Base-by-base conservation (phyloP, 2,888 invertebrate species). In the Molanna angustata region DNA sequence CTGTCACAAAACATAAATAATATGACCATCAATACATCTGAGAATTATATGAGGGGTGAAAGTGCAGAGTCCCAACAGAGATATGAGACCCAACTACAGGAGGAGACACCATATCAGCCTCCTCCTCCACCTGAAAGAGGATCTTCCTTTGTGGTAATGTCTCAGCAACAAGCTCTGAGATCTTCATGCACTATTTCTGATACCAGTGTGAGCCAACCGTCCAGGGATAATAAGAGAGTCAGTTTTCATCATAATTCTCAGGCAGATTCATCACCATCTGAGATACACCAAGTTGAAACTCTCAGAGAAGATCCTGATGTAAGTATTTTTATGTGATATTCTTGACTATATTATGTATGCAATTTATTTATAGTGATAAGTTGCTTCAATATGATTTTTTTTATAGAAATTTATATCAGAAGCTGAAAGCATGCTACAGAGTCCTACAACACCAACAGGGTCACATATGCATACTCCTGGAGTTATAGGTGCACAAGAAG, bases 401-500 rank as follows among this genome's bases (percentile, higher is more conserved):
- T 71, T 74, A 4, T 72, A 89, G 88, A 83, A 84, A 64, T 89
- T 89, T 69, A 83, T 88, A 64, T 79, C 85, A 62, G 90, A 92
- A 69, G 88, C 90, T 59, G 88, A 90, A 70, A 83, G 78, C 62
- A 79, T 91, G 79, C 72, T 92, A 66, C 84, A 89, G 64, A 85
- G 86, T 64, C 88, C 88, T 50, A 80, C 83, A 60, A 85, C 87
- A 40, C 88, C 90, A 3, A 80, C 81, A 60, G 76, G 80, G 46
- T 74, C 80, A 48, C 70, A 72, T 61, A 63, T 74, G 39, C 87
- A 86, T 64, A 95, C 95, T 54, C 96, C 95, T 18, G 94, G 94
- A 60, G 97, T 98, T 49, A 95, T 98, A 67, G 98, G 99, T 61
- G 91, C 96, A 54, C 97, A 98, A 77, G 98, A 98, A 77, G 92